These are phyloP conservation scores for Sebastolobus altivelis DNA, from an alignment of 2,797 vertebrate species.

Conservation along the genomic window DNA sequence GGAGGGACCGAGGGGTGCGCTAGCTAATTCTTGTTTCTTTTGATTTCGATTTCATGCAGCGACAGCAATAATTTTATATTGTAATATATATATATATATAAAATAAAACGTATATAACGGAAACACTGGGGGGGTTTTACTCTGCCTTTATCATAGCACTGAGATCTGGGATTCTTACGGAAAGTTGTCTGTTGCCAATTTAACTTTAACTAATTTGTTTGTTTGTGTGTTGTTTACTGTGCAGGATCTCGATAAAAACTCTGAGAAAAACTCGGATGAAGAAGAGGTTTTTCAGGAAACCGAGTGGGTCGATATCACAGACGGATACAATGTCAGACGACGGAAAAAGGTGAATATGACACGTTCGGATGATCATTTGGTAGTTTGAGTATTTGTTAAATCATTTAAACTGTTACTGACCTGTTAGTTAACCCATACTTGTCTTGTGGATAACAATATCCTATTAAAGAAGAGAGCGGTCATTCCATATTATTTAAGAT, in stretches of 20 bases:
- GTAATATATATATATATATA: too few species aligned
- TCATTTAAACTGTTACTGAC: background rate
- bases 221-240: constrained; percentile 58
- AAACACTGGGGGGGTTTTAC: background rate
- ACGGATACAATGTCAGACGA: constrained; percentile 86
- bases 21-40: too few species aligned
- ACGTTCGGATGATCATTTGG: background rate
- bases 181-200: background rate
- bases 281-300: constrained; percentile 90
- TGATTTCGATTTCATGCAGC: too few species aligned
- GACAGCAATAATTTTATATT: too few species aligned
- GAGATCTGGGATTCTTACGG: background rate
- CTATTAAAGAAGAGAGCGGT: background rate
- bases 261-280: constrained; percentile 83
- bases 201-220: background rate
- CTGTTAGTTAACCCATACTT: background rate
- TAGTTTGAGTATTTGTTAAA: background rate
- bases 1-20: too few species aligned
- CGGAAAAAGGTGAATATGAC: constrained; percentile 83
- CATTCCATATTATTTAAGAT: background rate
- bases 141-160: background rate
- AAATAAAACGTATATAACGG: background rate
- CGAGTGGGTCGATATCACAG: constrained; percentile 93
- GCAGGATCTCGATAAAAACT: constrained; percentile 87
- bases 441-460: background rate